Evolutionary conservation across 2,113 vertebrate species (phyloP).

Genomic region (Holacanthus passer): DNA sequence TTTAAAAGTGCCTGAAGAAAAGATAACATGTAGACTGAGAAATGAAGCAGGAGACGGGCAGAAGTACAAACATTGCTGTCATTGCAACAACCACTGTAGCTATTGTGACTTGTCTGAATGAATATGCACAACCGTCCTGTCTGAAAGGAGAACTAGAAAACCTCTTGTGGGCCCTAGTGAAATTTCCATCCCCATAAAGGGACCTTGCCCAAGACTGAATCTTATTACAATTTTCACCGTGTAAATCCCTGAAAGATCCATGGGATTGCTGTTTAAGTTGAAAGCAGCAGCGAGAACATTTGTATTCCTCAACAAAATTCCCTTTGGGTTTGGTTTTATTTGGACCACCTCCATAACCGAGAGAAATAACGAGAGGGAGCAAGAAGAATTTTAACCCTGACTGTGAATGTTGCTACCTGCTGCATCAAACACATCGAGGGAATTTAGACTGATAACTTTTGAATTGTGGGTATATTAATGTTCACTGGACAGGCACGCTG

Average conservation of each 20-base stretch:
- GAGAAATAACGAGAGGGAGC: slow-evolving; percentile 31
- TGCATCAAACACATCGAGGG: slow-evolving; percentile 4
- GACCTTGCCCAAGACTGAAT: slow-evolving; percentile 48
- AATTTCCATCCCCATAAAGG: slow-evolving; percentile 44
- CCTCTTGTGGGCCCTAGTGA: not conserved
- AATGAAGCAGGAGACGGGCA: not conserved
- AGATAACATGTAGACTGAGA: not conserved
- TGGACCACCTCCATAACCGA: slow-evolving; percentile 53
- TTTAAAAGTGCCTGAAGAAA: not conserved
- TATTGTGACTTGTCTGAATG: slow-evolving; percentile 1
- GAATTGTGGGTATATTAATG: slow-evolving; percentile 56
- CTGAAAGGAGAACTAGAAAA: slow-evolving; percentile 17
- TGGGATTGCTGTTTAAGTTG: slow-evolving; percentile 57
- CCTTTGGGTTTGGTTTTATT: slow-evolving; percentile 46
- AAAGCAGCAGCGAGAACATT: slow-evolving; percentile 51
- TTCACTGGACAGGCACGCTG: slow-evolving; percentile 22
- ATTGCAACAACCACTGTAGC: not conserved
- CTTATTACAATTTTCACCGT: slow-evolving; percentile 62
- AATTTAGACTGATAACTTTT: slow-evolving; percentile 37
- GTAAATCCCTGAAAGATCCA: slow-evolving; percentile 66
- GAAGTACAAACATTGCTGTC: not conserved
- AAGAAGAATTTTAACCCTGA: slow-evolving; percentile 39
- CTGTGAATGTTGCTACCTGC: slow-evolving; percentile 2
- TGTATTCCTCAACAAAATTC: slow-evolving; percentile 61
- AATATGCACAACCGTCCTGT: not conserved